A percentile compares a stretch with the other conserved stretches of the same genome.
Conservation (phyloP, 2,888 invertebrate genomes). For the Cheilosia impressa region DNA sequence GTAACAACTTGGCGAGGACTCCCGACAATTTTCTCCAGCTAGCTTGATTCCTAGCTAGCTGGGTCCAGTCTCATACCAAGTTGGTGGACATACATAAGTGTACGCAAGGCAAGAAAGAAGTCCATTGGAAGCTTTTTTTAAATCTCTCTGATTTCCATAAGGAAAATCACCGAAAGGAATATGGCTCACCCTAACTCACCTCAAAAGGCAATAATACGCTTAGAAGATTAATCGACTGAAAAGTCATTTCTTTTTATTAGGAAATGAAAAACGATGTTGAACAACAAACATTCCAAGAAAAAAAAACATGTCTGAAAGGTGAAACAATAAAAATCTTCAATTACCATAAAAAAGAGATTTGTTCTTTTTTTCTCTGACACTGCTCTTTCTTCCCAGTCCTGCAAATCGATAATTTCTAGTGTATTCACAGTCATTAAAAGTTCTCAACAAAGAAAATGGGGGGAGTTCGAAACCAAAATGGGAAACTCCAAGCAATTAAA, state of each 20-base stretch:
- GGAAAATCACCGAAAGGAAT: not conserved
- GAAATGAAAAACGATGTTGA: conserved; percentile 80
- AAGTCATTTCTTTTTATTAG: conserved; percentile 79
- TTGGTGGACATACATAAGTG: not conserved
- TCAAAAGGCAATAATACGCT: conserved; percentile 65
- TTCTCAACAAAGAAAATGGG: conserved; percentile 14
- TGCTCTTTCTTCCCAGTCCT: conserved; percentile 5
- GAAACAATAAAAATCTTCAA: conserved; percentile 79
- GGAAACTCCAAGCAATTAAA: conserved; percentile 67
- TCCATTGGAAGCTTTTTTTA: too few relatives aligned
- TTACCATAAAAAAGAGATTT: conserved; percentile 82
- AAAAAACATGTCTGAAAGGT: conserved; percentile 75
- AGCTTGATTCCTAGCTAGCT: not conserved
- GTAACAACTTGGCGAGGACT: too few relatives aligned
- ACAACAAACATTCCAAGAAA: conserved; percentile 19
- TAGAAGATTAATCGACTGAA: conserved; percentile 73
- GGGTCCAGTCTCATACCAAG: not conserved
- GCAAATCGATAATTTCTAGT: conserved; percentile 28
- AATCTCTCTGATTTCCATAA: not conserved
- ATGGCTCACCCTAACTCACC: conserved; percentile 35
- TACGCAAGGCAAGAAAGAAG: too few relatives aligned
- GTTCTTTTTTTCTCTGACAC: conserved; percentile 71
- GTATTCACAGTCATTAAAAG: conserved; percentile 46
- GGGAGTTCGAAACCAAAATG: conserved; percentile 7
- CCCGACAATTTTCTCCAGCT: too few relatives aligned